A percentile compares a stretch with the other conserved stretches of the same genome.
These are phyloP conservation scores for Slavum lentiscoides DNA, from an alignment of 2,888 invertebrate genomes.

Conservation along the genomic window DNA sequence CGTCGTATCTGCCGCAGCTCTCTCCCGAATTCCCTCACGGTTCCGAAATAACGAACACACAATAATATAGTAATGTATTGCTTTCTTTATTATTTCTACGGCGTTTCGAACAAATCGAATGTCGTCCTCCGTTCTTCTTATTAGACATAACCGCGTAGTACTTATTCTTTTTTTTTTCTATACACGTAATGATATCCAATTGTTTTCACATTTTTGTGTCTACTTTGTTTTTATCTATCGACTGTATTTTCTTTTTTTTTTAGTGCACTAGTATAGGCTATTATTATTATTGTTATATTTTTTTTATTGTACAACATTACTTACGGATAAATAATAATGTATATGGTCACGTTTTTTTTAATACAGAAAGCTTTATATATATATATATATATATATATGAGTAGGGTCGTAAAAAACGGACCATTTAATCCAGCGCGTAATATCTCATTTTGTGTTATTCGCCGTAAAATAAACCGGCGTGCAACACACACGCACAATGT, in stretches of 20 bases:
- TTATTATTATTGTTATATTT: constrained; percentile 6
- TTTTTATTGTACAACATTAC: not conserved
- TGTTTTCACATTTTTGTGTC: constrained; percentile 24
- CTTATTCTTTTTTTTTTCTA: not conserved
- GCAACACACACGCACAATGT: not conserved
- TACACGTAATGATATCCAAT: constrained; percentile 1
- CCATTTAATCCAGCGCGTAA: constrained; percentile 28
- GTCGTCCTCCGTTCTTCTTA: not conserved
- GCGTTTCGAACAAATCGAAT: constrained; percentile 7
- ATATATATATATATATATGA: not conserved
- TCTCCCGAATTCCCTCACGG: constrained; percentile 29
- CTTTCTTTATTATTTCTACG: not conserved
- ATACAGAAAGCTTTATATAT: too few relatives aligned
- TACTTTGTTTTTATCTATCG: not conserved
- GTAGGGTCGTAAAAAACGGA: not conserved
- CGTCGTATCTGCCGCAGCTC: not conserved
- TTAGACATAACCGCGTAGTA: too few relatives aligned
- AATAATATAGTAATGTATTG: constrained; percentile 3
- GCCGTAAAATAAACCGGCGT: constrained; percentile 8
- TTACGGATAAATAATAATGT: not conserved
- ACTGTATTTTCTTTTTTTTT: not conserved
- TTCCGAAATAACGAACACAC: constrained; percentile 29
- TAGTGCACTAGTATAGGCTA: not conserved
- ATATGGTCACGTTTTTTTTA: constrained; percentile 14
- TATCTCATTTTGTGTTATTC: constrained; percentile 40